These are phyloP conservation scores for Batillaria attramentaria DNA, from an alignment of 1,140 invertebrate species.

Conservation along the genomic window DNA sequence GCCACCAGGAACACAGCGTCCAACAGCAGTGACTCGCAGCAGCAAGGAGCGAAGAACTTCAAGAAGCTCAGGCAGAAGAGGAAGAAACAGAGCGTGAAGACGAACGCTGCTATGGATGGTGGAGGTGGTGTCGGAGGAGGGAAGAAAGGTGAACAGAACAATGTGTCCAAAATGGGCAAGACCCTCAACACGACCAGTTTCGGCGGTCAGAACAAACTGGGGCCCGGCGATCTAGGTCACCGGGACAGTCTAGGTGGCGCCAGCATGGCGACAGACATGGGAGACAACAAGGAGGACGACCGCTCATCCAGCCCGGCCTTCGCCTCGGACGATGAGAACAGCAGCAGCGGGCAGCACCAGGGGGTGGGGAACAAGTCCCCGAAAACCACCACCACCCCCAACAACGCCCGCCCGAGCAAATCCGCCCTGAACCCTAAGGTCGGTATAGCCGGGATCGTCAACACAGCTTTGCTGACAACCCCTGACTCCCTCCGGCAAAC, in stretches of 20 bases:
- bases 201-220: slow-evolving; percentile 33
- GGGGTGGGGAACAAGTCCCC: slow-evolving; percentile 35
- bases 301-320: slow-evolving; percentile 95
- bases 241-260: slow-evolving; percentile 22
- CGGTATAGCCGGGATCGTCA: slow-evolving; percentile 54
- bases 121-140: background rate
- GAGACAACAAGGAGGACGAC: slow-evolving; percentile 78
- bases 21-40: slow-evolving; percentile 19
- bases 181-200: slow-evolving; percentile 61
- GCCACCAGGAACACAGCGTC: background rate
- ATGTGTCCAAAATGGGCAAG: background rate
- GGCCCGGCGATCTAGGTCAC: background rate
- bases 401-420: slow-evolving; percentile 27
- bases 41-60: background rate
- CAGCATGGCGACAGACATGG: slow-evolving; percentile 48
- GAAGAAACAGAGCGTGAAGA: slow-evolving; percentile 22
- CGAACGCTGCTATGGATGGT: background rate
- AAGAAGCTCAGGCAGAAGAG: slow-evolving; percentile 19
- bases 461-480: slow-evolving; percentile 61
- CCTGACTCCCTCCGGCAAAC: slow-evolving; percentile 13
- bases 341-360: slow-evolving; percentile 65
- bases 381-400: slow-evolving; percentile 18
- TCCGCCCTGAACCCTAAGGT: slow-evolving; percentile 13
- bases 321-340: slow-evolving; percentile 89
- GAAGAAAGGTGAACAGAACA: background rate